Percentiles rank a stretch among this genome's conserved stretches.
Evolutionary conservation across 37 sponge, comb jelly and placozoan species (phyloP).

Genomic region (Spongilla lacustris): DNA sequence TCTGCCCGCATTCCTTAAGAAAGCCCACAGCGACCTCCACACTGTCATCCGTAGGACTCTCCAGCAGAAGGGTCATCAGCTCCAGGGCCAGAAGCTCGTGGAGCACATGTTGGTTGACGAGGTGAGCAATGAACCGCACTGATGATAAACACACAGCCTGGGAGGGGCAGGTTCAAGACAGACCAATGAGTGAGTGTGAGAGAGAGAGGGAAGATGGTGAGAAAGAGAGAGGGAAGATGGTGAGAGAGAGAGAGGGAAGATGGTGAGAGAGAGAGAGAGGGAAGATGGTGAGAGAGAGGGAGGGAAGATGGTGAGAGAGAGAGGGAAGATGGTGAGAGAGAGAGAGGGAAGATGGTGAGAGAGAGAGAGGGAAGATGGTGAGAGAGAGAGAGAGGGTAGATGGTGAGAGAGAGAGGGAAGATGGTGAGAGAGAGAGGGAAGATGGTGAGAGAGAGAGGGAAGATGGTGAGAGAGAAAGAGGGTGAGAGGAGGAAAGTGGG

Average conservation of each 20-base stretch:
- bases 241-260: not conserved
- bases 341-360: too few relatives aligned
- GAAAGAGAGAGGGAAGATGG: not conserved
- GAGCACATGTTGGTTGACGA: conserved; percentile 93
- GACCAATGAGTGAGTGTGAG: not conserved
- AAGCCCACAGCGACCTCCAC: conserved; percentile 94
- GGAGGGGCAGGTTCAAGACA: too few relatives aligned
- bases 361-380: too few relatives aligned
- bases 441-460: too few relatives aligned
- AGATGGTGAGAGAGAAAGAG: not conserved
- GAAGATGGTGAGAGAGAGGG: too few relatives aligned
- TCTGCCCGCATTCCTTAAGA: conserved; percentile 87
- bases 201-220: not conserved
- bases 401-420: too few relatives aligned
- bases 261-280: too few relatives aligned
- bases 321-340: too few relatives aligned
- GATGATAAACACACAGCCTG: conserved; percentile 85
- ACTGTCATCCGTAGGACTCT: conserved; percentile 93
- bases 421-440: too few relatives aligned
- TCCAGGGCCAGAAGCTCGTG: conserved; percentile 95
- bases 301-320: too few relatives aligned
- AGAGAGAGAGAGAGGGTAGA: too few relatives aligned
- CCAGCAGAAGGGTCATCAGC: conserved; percentile 89
- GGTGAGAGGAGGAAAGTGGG: not conserved
- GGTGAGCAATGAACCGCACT: conserved; percentile 90